Evolutionary conservation across 1,140 invertebrate species (phyloP).

Genomic region (Drosophila hydei): DNA sequence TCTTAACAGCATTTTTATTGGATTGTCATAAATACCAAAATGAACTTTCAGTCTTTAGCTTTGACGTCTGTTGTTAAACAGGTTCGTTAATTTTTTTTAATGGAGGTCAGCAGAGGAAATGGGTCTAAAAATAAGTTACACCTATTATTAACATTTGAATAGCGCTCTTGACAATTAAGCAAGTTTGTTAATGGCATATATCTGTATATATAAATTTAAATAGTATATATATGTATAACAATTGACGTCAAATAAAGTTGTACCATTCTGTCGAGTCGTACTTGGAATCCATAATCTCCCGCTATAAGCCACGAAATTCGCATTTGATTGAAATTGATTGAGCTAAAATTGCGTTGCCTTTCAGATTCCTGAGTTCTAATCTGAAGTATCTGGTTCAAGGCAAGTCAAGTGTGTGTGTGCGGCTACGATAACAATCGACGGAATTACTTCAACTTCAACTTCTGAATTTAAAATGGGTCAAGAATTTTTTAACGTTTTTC

Average conservation of each 20-base stretch:
- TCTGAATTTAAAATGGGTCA: constrained; percentile 54
- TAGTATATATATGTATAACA: background rate
- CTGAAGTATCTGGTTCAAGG: constrained; percentile 31
- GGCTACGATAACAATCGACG: constrained; percentile 19
- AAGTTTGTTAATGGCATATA: background rate
- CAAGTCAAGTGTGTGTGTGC: constrained; percentile 25
- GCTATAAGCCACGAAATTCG: constrained; percentile 17
- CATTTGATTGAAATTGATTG: constrained; percentile 17
- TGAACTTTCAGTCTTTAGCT: background rate
- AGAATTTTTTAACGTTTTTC: constrained; percentile 31
- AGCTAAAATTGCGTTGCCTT: background rate
- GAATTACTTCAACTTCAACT: constrained; percentile 23
- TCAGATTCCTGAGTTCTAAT: constrained; percentile 4
- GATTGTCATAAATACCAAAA: background rate
- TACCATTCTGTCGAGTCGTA: background rate
- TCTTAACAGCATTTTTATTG: constrained; percentile 3
- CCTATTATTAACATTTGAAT: constrained; percentile 7
- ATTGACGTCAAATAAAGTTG: constrained; percentile 10
- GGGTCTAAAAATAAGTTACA: background rate
- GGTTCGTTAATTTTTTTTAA: constrained; percentile 2
- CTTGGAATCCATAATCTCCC: background rate
- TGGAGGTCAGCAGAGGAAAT: background rate
- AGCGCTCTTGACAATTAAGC: background rate
- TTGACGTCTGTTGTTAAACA: background rate
- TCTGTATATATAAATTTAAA: background rate